Percentiles rank a stretch among this genome's conserved stretches.
Conservation (phyloP, 2,888 invertebrate genomes). For the Marasmarcha lunaedactyla region DNA sequence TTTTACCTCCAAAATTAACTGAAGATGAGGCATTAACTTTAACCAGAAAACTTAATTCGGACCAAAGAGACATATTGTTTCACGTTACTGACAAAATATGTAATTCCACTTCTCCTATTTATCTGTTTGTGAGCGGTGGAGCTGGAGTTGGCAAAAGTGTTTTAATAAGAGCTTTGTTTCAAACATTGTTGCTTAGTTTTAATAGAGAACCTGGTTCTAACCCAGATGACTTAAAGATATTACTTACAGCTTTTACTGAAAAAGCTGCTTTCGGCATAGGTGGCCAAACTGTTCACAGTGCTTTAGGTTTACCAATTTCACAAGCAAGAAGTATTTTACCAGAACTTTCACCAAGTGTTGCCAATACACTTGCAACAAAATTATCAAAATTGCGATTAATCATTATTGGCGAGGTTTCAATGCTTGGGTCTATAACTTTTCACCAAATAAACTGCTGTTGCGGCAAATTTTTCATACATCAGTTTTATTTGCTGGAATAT, state of each 20-base stretch:
- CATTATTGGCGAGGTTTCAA: too few species aligned
- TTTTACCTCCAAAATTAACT: neutral
- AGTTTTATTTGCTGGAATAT: too few species aligned
- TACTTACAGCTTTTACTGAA: slow-evolving; percentile 15
- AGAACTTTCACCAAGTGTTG: slow-evolving; percentile 3
- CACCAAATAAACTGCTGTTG: too few species aligned
- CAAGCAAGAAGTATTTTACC: slow-evolving; percentile 6
- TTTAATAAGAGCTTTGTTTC: slow-evolving; percentile 19
- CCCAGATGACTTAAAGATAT: slow-evolving; percentile 15
- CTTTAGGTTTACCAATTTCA: slow-evolving; percentile 13
- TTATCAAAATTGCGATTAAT: too few species aligned
- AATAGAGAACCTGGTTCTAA: slow-evolving; percentile 13
- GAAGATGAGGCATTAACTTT: slow-evolving; percentile 2
- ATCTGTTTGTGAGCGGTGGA: slow-evolving; percentile 15
- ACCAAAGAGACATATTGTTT: too few species aligned
- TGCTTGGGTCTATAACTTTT: too few species aligned
- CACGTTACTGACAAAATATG: too few species aligned
- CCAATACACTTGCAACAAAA: slow-evolving; percentile 5
- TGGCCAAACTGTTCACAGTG: slow-evolving; percentile 20
- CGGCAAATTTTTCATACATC: too few species aligned
- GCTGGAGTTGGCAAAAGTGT: slow-evolving; percentile 22
- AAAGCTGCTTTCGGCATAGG: slow-evolving; percentile 20
- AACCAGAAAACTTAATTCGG: slow-evolving; percentile 4
- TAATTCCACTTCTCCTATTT: slow-evolving; percentile 12
- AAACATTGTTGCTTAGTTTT: slow-evolving; percentile 16